These are phyloP conservation scores for Rhodophaea formosa DNA, from an alignment of 2,888 invertebrate species.

Conservation along the genomic window DNA sequence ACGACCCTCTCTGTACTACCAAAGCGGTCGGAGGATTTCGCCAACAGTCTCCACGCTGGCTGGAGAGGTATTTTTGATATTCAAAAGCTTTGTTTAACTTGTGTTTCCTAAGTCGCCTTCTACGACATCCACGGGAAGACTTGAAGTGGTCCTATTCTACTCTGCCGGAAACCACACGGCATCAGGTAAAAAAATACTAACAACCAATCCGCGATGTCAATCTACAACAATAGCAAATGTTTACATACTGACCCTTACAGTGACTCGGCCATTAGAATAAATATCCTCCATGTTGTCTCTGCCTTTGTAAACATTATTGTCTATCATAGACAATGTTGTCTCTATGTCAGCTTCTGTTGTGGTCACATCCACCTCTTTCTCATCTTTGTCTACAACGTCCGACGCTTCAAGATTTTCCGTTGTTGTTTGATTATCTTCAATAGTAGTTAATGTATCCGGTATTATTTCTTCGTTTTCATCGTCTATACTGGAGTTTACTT, in stretches of 20 bases:
- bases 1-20: no score
- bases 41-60: no score
- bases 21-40: no score
- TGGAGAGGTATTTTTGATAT: no score
- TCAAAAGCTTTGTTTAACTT: no score
- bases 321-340: conserved; percentile 32
- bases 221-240: conserved; percentile 27
- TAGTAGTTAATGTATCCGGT: conserved; percentile 17
- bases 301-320: conserved; percentile 46
- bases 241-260: conserved; percentile 29
- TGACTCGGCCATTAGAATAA: conserved; percentile 30
- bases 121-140: no score
- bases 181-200: no score
- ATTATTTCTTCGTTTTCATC: conserved; percentile 9
- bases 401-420: conserved; percentile 17
- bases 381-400: conserved; percentile 10
- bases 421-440: conserved; percentile 18
- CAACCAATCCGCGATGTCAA: neutral
- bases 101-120: no score
- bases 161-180: no score
- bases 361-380: conserved; percentile 11
- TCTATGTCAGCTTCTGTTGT: conserved; percentile 22
- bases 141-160: no score
- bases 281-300: conserved; percentile 35
- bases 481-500: conserved; percentile 10